A percentile compares a stretch with the other conserved stretches of the same genome.
Conservation (phyloP, 2,888 invertebrate species). For the Drosophila acutilabella region DNA sequence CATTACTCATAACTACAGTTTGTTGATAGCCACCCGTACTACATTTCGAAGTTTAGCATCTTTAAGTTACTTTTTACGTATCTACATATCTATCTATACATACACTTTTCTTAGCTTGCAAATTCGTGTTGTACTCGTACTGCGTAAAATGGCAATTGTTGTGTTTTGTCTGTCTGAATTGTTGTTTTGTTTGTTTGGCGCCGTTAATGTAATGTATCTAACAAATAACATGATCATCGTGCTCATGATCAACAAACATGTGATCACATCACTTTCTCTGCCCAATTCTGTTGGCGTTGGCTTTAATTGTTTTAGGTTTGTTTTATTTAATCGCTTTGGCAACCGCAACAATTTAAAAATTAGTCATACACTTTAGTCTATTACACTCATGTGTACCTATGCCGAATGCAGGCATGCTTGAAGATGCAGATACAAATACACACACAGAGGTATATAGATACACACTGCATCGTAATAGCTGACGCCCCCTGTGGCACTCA, state of each 20-base stretch:
- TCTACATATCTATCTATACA: neutral
- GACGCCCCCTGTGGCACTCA: constrained; percentile 26
- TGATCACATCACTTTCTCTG: constrained; percentile 74
- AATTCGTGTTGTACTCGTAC: constrained; percentile 35
- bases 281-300: constrained; percentile 63
- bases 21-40: no score
- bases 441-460: constrained; percentile 8
- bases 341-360: constrained; percentile 67
- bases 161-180: neutral
- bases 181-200: constrained; percentile 23
- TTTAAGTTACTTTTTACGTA: neutral
- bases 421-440: constrained; percentile 50
- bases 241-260: constrained; percentile 44
- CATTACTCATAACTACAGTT: neutral
- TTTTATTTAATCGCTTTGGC: constrained; percentile 57
- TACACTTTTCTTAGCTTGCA: neutral
- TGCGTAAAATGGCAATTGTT: constrained; percentile 42
- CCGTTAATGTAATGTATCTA: constrained; percentile 61
- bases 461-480: constrained; percentile 21
- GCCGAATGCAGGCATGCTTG: constrained; percentile 69
- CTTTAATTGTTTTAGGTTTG: constrained; percentile 63
- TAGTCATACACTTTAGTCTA: constrained; percentile 64
- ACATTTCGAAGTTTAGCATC: neutral
- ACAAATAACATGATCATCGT: constrained; percentile 61
- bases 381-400: constrained; percentile 25